These are phyloP conservation scores for Matsumurasca onukii DNA, from an alignment of 1,140 invertebrate species.

Conservation along the genomic window DNA sequence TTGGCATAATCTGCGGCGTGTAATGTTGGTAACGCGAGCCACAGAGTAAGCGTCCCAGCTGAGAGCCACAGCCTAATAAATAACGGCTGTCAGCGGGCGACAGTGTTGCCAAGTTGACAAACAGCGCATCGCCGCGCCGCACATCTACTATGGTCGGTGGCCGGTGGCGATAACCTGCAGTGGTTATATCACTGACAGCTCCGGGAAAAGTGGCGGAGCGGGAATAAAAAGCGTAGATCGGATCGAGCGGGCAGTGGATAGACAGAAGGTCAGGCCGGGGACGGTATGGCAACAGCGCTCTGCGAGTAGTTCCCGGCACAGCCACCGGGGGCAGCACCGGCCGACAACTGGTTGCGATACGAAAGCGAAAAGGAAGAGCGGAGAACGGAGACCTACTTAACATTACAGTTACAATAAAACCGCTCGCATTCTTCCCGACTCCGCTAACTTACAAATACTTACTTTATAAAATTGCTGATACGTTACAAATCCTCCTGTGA, in stretches of 20 bases:
- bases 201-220: too few relatives aligned
- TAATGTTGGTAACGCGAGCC: not conserved
- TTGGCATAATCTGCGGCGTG: not conserved
- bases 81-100: slow-evolving; percentile 32
- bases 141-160: too few relatives aligned
- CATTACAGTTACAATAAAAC: slow-evolving; percentile 33
- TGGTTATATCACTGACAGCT: too few relatives aligned
- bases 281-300: slow-evolving; percentile 31
- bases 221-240: too few relatives aligned
- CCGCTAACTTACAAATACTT: too few relatives aligned
- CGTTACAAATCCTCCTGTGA: too few relatives aligned
- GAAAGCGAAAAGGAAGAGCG: slow-evolving; percentile 27
- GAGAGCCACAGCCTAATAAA: slow-evolving; percentile 32
- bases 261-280: slow-evolving; percentile 27
- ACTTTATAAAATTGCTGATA: slow-evolving; percentile 32
- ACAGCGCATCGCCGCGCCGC: too few relatives aligned
- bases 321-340: slow-evolving; percentile 19
- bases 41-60: slow-evolving; percentile 7
- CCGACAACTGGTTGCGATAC: slow-evolving; percentile 10
- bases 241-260: slow-evolving; percentile 18
- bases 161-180: too few relatives aligned
- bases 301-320: not conserved
- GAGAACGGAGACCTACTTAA: slow-evolving; percentile 31
- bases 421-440: slow-evolving; percentile 21
- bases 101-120: slow-evolving; percentile 30